Percentiles rank a stretch among this genome's conserved stretches.
These are phyloP conservation scores for Artibeus jamaicensis DNA, from an alignment of 2,797 vertebrate genomes.

Conservation along the genomic window DNA sequence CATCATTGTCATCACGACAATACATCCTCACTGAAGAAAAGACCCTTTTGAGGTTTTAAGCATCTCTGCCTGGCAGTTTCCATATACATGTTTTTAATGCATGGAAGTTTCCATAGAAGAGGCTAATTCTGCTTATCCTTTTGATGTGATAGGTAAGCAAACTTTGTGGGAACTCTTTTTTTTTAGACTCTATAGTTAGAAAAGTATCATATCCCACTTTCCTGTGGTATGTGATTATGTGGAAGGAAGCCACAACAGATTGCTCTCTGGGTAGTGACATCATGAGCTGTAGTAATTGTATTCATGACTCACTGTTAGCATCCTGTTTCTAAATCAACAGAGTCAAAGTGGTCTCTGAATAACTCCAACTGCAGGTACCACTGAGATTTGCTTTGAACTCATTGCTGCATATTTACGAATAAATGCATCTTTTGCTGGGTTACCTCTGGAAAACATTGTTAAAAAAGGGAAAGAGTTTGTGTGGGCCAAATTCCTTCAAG, in stretches of 20 bases:
- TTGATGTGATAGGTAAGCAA: constrained; percentile 36
- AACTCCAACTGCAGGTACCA: constrained; percentile 1
- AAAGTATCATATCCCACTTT: background rate
- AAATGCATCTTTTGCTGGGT: background rate
- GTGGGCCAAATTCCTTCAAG: constrained; percentile 29
- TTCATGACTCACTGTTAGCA: background rate
- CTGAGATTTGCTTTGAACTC: constrained; percentile 29
- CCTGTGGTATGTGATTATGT: background rate
- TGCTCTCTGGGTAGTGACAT: background rate
- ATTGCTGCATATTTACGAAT: constrained; percentile 40
- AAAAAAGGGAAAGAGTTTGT: constrained; percentile 24
- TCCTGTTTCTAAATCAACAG: background rate
- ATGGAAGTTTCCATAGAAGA: background rate
- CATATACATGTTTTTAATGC: background rate
- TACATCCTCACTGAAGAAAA: background rate
- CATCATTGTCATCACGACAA: background rate
- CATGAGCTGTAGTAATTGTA: background rate
- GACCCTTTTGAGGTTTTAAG: background rate
- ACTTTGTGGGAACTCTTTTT: constrained; percentile 10
- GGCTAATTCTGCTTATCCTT: background rate
- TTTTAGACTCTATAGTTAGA: constrained; percentile 2
- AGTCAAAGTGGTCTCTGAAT: constrained; percentile 29
- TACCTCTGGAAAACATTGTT: constrained; percentile 49
- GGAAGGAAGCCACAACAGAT: background rate
- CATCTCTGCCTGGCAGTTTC: constrained; percentile 12